Base-by-base conservation (phyloP, 2,888 invertebrate species). In the Drosophila anceps region DNA sequence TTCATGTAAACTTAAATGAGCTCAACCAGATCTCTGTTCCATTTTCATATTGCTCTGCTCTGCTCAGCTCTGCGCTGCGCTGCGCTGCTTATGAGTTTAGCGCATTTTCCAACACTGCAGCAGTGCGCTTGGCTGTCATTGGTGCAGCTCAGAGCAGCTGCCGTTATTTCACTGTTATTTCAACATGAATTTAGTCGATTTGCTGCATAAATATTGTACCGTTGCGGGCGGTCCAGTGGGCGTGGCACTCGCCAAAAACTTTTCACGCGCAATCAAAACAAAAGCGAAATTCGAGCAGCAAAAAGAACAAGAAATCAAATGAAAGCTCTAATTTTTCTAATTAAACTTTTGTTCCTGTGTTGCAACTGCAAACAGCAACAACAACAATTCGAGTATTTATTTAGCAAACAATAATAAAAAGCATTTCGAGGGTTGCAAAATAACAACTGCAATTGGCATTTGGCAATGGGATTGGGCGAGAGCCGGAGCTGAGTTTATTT, bases 101-200 rank as follows among this genome's bases (percentile, higher is more conserved):
- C 77, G 89, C 73, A 86, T 82, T 84, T 83, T 62, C 61, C 64
- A 62, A 57, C 68, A 69, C 54, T 64, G 37, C 54, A 5, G 31
- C 8, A 4, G 31, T 9, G 9, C 29, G 24, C 5, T 24, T 18
- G 24, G 48, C 59, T 69, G 72, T 69, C 76, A 72, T 80, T 81
- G 55, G 69, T 57, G 51, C 67, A 10, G 37, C 53, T 44, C 44
- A 13, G 15, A 54, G 27, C 62, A 59, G 70, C 82, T 72, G 48
- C 51, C 31, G 37, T 39, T 66, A 27, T 29, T 53, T 62, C 62
- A 50, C 48, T 91, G 83, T 91, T 91, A 88, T 91, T 91, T 76
- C 81, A 91, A 91, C 91, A 91, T n/a, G 29, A 91, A 91, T 91
- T 91, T 91, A 91, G 91, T 91, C 91, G 91, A 91, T 91, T 91